Conservation (phyloP, 2,888 invertebrate genomes). For the Lithophane semibrunnea region DNA sequence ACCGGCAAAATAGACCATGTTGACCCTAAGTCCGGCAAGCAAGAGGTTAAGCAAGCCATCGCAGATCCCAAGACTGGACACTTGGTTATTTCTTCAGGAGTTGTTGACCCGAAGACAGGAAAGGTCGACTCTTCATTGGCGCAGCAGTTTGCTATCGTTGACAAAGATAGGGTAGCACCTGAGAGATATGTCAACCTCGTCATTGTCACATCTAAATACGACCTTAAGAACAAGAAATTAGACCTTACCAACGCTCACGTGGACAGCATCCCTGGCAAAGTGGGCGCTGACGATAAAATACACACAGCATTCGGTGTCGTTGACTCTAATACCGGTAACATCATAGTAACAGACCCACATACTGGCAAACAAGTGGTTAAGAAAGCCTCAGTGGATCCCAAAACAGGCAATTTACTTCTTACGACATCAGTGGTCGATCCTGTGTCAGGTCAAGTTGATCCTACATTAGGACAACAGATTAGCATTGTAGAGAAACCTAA, state of each 20-base stretch:
- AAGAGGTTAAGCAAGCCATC: constrained; percentile 90
- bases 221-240: constrained; percentile 84
- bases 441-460: constrained; percentile 87
- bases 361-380: constrained; percentile 91
- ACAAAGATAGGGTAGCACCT: constrained; percentile 78
- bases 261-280: constrained; percentile 78
- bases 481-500: constrained; percentile 78
- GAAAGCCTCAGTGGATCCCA: constrained; percentile 91
- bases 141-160: constrained; percentile 88
- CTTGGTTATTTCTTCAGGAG: constrained; percentile 88
- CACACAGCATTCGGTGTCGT: constrained; percentile 90
- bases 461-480: constrained; percentile 88
- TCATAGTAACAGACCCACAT: constrained; percentile 89
- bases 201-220: constrained; percentile 89
- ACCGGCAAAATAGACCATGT: constrained; percentile 90
- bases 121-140: constrained; percentile 88
- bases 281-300: constrained; percentile 85
- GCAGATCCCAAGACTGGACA: constrained; percentile 90
- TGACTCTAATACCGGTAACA: constrained; percentile 89
- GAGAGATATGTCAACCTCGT: constrained; percentile 85
- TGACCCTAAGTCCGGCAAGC: constrained; percentile 89
- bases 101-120: constrained; percentile 90
- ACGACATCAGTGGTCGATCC: constrained; percentile 89
- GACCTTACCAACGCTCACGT: constrained; percentile 86
- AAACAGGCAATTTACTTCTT: constrained; percentile 89